These are phyloP conservation scores for Villa cingulata DNA, from an alignment of 2,888 invertebrate genomes.

Conservation along the genomic window DNA sequence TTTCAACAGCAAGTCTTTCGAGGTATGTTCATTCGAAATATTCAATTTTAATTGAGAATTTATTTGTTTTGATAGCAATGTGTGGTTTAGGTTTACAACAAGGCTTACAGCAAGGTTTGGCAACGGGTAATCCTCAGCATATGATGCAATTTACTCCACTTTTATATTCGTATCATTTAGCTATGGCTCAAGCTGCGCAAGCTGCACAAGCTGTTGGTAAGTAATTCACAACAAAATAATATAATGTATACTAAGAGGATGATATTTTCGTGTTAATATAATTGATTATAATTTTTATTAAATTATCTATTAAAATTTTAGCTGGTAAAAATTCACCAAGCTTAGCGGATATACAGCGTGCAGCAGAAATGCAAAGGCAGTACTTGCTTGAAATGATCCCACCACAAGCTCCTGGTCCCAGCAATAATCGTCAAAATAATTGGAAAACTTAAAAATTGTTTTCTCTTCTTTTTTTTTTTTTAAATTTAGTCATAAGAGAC, in stretches of 20 bases:
- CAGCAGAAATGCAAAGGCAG: conserved; percentile 82
- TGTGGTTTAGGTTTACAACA: neutral
- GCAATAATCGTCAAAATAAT: conserved; percentile 35
- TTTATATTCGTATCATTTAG: conserved; percentile 78
- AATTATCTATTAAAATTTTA: no score
- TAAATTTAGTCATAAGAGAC: conserved; percentile 1
- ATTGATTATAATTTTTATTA: conserved; percentile 8
- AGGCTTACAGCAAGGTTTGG: conserved; percentile 33
- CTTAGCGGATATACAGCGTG: conserved; percentile 68
- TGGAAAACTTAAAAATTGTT: conserved; percentile 35
- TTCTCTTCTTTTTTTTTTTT: neutral
- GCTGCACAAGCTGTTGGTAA: conserved; percentile 45
- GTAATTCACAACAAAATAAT: conserved; percentile 3
- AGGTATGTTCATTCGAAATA: conserved; percentile 40
- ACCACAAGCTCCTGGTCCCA: conserved; percentile 34
- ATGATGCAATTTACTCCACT: conserved; percentile 81
- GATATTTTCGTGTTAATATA: no score
- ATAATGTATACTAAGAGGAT: no score
- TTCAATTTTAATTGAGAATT: neutral
- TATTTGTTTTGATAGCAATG: no score
- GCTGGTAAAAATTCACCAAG: conserved; percentile 30
- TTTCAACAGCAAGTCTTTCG: conserved; percentile 71
- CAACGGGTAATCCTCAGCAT: conserved; percentile 52
- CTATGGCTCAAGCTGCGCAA: conserved; percentile 60
- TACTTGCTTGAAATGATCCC: conserved; percentile 95